Conservation (phyloP, 2,888 invertebrate species). For the Coecobrya sp. region DNA sequence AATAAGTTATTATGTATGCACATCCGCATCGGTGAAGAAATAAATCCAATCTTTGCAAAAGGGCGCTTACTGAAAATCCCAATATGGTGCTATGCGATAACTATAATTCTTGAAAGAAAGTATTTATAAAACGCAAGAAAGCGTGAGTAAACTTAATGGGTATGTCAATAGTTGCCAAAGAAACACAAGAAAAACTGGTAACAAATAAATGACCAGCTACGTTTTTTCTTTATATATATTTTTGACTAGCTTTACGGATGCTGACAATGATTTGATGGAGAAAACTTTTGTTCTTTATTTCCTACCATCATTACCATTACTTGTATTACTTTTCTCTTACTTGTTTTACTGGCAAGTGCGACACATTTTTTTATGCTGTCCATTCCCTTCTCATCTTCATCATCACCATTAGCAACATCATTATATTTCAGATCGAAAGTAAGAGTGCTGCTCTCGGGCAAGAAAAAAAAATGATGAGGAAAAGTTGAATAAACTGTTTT, state of each 20-base stretch:
- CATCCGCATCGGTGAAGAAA: neutral
- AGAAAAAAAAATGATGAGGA: neutral
- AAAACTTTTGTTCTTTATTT: too few species aligned
- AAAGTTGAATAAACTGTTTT: slow-evolving; percentile 66
- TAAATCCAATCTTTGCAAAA: neutral
- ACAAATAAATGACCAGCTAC: too few species aligned
- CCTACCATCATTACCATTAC: too few species aligned
- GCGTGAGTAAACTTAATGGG: neutral
- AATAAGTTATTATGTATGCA: neutral
- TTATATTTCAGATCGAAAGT: neutral
- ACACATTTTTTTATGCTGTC: neutral
- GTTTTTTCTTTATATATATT: too few species aligned
- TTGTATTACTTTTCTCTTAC: too few species aligned
- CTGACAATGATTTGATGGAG: too few species aligned
- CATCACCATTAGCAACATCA: neutral
- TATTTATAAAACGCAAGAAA: neutral
- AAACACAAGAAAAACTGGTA: too few species aligned
- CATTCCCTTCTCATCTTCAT: neutral
- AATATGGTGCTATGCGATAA: neutral
- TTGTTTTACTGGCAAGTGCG: too few species aligned
- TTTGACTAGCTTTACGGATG: too few species aligned
- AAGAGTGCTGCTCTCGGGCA: neutral
- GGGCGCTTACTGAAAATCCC: neutral
- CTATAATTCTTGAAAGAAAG: neutral
- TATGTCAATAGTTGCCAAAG: too few species aligned